Evolutionary conservation across 1,140 invertebrate species (phyloP).

Genomic region (Drosophila cardini): DNA sequence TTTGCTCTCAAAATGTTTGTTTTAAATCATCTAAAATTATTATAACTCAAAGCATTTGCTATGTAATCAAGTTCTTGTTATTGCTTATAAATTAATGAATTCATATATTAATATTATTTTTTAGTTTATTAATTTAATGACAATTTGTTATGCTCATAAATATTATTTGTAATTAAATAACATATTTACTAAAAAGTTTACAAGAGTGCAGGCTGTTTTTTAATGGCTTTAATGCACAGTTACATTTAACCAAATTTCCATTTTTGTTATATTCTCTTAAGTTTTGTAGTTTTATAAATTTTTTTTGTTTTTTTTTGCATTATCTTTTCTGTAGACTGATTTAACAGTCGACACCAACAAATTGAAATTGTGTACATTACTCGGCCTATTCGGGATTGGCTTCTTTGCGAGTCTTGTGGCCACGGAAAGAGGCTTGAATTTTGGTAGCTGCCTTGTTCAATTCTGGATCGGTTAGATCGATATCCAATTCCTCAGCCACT

Average conservation of each 20-base stretch:
- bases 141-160: constrained; percentile 23
- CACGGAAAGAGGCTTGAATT: constrained; percentile 96
- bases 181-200: constrained; percentile 74
- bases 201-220: constrained; percentile 54
- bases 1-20: constrained; percentile 1
- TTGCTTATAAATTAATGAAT: constrained; percentile 46
- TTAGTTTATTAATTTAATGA: constrained; percentile 33
- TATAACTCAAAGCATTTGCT: constrained; percentile 28
- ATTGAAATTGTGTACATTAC: constrained; percentile 30
- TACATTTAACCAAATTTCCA: constrained; percentile 69
- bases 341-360: constrained; percentile 60
- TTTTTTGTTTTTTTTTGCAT: constrained; percentile 33
- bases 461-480: constrained; percentile 93
- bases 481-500: constrained; percentile 89
- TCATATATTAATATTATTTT: constrained; percentile 15
- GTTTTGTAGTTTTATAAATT: constrained; percentile 30
- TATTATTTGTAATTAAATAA: constrained; percentile 58
- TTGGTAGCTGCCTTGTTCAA: constrained; percentile 96
- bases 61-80: constrained; percentile 24
- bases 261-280: constrained; percentile 14
- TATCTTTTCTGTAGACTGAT: constrained; percentile 40
- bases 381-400: constrained; percentile 64
- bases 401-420: constrained; percentile 94
- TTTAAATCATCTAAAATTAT: constrained; percentile 24
- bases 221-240: constrained; percentile 54